Evolutionary conservation across 2,888 invertebrate genomes (phyloP).

Genomic region (Acanthosepion esculentum): DNA sequence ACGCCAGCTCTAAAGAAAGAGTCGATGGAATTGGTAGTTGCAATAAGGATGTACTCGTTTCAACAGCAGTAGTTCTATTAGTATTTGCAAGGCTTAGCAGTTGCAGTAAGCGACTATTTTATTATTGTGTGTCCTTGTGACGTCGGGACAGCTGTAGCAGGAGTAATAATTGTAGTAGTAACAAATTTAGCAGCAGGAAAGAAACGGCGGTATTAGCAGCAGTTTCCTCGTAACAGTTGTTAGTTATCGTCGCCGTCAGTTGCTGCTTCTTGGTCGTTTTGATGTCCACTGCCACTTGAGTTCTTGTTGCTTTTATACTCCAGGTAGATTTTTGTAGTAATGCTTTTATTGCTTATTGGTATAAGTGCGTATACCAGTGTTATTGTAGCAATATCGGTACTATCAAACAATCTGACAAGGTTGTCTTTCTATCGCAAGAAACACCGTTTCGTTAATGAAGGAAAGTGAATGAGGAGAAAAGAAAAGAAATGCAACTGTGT

Average conservation of each 20-base stretch:
- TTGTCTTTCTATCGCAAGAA: neutral
- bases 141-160: neutral
- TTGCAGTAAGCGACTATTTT: neutral
- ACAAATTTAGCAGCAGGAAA: neutral
- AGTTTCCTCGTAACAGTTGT: neutral
- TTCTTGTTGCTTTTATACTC: neutral
- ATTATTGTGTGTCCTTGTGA: conserved; percentile 14
- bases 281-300: neutral
- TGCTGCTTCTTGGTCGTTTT: neutral
- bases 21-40: neutral
- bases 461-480: neutral
- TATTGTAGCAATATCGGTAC: neutral
- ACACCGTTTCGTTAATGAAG: neutral
- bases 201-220: neutral
- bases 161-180: conserved; percentile 24
- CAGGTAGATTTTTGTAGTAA: neutral
- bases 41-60: neutral
- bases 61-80: conserved; percentile 6
- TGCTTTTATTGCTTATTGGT: neutral
- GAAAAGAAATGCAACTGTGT: neutral
- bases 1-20: neutral
- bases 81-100: conserved; percentile 11
- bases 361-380: neutral
- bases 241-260: no score
- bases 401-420: neutral